Evolutionary conservation across 2,113 vertebrate species (phyloP).

Genomic region (Lophochroa leadbeateri): DNA sequence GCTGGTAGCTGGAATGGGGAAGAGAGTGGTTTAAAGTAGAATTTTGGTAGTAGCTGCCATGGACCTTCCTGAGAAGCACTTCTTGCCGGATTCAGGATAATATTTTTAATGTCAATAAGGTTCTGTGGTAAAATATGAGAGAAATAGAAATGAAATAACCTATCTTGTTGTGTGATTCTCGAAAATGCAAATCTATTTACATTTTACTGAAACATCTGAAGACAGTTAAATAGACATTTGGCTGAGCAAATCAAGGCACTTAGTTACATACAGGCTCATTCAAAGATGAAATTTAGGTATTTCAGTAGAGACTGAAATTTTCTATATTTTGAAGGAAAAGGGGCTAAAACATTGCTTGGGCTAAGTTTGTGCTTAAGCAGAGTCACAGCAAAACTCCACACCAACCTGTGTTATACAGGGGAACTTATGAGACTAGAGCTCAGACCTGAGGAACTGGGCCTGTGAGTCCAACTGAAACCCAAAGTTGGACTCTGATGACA

Average conservation of each 20-base stretch:
- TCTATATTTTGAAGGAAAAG: not conserved
- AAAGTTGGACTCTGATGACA: not conserved
- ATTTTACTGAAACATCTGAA: not conserved
- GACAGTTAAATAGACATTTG: not conserved
- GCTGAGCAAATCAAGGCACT: not conserved
- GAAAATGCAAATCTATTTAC: not conserved
- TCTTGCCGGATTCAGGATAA: not conserved
- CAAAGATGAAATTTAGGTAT: not conserved
- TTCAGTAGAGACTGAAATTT: not conserved
- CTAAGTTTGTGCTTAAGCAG: not conserved
- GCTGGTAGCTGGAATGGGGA: not conserved
- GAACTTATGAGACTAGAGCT: not conserved
- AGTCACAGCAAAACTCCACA: not conserved
- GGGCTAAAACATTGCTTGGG: not conserved
- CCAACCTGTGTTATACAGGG: rapidly evolving
- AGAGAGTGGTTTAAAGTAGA: not conserved
- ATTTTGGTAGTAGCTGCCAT: not conserved
- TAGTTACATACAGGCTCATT: not conserved
- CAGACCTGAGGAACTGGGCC: not conserved
- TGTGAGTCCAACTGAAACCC: not conserved
- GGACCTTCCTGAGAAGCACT: not conserved
- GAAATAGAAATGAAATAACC: not conserved
- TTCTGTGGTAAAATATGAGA: not conserved
- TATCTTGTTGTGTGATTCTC: not conserved
- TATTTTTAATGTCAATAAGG: not conserved